Conservation (phyloP, 2,888 invertebrate species). For the Apotomis turbidana region DNA sequence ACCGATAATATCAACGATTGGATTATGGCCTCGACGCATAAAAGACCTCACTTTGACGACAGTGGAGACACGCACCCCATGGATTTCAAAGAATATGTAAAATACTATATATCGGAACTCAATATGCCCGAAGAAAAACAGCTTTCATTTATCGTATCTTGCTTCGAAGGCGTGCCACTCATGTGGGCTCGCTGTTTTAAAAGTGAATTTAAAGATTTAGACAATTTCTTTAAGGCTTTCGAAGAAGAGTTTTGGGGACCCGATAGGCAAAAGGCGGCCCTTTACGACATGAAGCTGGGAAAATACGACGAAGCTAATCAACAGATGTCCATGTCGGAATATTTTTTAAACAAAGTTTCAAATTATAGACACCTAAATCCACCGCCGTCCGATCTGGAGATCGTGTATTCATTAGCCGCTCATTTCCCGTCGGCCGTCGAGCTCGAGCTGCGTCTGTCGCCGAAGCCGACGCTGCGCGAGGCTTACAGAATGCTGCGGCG, state of each 20-base stretch:
- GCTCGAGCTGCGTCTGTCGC: constrained; percentile 74
- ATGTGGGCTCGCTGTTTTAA: constrained; percentile 80
- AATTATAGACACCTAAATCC: constrained; percentile 75
- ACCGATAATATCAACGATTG: constrained; percentile 72
- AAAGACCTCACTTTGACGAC: constrained; percentile 76
- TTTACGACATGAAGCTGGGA: constrained; percentile 77
- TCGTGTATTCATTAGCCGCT: constrained; percentile 77
- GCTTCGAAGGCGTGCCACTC: constrained; percentile 74
- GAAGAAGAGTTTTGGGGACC: constrained; percentile 79
- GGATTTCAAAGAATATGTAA: constrained; percentile 75
- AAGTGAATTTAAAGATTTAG: constrained; percentile 68
- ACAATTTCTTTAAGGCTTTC: constrained; percentile 70
- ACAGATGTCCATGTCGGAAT: constrained; percentile 76
- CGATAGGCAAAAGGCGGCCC: constrained; percentile 73
- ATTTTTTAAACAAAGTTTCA: constrained; percentile 77
- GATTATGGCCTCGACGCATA: constrained; percentile 73
- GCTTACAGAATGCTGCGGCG: constrained; percentile 76
- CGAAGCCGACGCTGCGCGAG: constrained; percentile 77
- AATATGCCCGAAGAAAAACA: constrained; percentile 71
- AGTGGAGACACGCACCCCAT: constrained; percentile 74
- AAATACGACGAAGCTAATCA: constrained; percentile 71
- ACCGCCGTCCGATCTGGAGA: constrained; percentile 78
- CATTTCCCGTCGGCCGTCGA: constrained; percentile 78
- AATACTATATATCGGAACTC: constrained; percentile 74
- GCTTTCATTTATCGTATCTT: constrained; percentile 74